A percentile compares a stretch with the other conserved stretches of the same genome.
These are phyloP conservation scores for Coecobrya sp. DNA, from an alignment of 2,888 invertebrate species.

Conservation along the genomic window DNA sequence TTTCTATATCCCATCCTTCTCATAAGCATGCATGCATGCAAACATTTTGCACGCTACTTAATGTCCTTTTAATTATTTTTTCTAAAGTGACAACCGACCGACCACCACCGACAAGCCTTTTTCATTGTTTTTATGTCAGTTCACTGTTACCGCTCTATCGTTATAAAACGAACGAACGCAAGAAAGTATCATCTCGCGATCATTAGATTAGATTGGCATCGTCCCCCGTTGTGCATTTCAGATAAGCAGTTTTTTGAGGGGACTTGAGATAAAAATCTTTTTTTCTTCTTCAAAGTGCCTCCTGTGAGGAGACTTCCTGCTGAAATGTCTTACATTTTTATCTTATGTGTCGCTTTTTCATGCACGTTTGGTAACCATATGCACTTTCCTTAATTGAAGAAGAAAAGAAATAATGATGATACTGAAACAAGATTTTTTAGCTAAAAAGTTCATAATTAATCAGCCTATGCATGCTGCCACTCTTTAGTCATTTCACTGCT, in stretches of 20 bases:
- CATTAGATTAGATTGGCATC: slow-evolving; percentile 31
- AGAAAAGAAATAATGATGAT: not conserved
- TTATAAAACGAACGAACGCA: not conserved
- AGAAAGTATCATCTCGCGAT: not conserved
- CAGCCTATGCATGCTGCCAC: not conserved
- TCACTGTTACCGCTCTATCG: not conserved
- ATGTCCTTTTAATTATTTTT: slow-evolving; percentile 40
- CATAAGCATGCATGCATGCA: not conserved
- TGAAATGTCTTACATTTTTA: slow-evolving; percentile 22
- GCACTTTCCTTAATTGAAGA: slow-evolving; percentile 34
- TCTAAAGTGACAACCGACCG: slow-evolving; percentile 36
- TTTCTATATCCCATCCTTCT: not conserved
- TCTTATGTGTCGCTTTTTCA: not conserved
- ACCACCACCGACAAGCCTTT: slow-evolving; percentile 6
- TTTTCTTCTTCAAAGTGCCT: slow-evolving; percentile 25
- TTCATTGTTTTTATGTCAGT: slow-evolving; percentile 1
- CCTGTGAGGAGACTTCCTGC: slow-evolving; percentile 31
- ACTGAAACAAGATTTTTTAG: not conserved
- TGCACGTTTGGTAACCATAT: not conserved
- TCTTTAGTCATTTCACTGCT: not conserved
- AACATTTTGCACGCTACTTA: slow-evolving; percentile 31
- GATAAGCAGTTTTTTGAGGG: not conserved
- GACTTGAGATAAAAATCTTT: slow-evolving; percentile 36
- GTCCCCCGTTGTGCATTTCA: slow-evolving; percentile 6
- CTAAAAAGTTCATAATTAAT: slow-evolving; percentile 29